These are phyloP conservation scores for Drosophila trapezifrons DNA, from an alignment of 1,140 invertebrate genomes.

Conservation along the genomic window DNA sequence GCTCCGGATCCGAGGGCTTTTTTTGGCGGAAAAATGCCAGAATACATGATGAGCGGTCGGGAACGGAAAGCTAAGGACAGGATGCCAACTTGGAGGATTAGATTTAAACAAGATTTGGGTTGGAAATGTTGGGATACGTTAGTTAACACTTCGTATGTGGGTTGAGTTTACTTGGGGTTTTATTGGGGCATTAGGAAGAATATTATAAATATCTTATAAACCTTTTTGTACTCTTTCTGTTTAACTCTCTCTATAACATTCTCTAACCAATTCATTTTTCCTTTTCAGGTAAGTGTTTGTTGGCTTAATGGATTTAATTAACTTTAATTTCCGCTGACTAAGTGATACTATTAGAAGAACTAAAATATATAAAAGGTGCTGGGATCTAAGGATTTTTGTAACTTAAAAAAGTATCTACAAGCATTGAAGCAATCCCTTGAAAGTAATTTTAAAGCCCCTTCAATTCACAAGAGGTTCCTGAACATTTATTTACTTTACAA, in stretches of 20 bases:
- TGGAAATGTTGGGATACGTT: neutral
- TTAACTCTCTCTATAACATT: neutral
- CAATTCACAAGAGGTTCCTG: neutral
- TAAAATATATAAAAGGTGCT: neutral
- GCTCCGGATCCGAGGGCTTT: constrained; percentile 7
- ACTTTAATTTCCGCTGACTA: neutral
- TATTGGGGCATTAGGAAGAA: neutral
- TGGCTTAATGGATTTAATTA: neutral
- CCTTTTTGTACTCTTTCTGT: neutral
- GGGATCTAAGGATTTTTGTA: too few relatives aligned
- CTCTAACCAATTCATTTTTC: constrained; percentile 3
- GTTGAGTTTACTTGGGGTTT: neutral
- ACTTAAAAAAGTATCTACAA: neutral
- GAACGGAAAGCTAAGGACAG: neutral
- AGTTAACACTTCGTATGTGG: constrained; percentile 2
- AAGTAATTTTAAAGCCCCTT: neutral
- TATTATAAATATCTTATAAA: neutral
- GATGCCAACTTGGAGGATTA: constrained; percentile 6
- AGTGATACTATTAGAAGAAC: too few relatives aligned
- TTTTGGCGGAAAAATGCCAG: constrained; percentile 37
- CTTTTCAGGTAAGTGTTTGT: constrained; percentile 57
- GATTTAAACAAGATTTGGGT: constrained; percentile 8
- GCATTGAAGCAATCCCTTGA: neutral
- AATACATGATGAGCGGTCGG: constrained; percentile 44
- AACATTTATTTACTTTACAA: neutral